Base-by-base conservation (phyloP, 2,113 vertebrate genomes). In the Pterophyllum scalare region DNA sequence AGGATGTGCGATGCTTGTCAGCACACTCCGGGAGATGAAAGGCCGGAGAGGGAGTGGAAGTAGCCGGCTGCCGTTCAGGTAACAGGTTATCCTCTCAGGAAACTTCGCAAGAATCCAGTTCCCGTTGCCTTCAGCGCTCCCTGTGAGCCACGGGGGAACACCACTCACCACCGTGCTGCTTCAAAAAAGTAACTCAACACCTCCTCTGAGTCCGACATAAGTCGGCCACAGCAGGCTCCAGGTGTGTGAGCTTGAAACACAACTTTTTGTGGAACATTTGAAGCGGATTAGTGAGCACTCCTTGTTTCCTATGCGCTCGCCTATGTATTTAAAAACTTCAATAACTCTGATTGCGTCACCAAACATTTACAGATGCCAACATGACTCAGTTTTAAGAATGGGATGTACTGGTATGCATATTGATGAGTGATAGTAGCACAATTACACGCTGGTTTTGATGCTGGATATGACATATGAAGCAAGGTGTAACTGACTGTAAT, bases 1-100 rank as follows among this genome's bases (percentile, higher is more conserved):
- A 94, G 93, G 93, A 95, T 94, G 93, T 94, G 93, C 58, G 49
- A 64, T 61, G 84, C 90, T 92, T 94, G 93, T 95, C 94, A 95
- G 92, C 93, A 87, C 85, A 49, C 89, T 93, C 11, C 31, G 40
- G 80, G 79, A 94, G 93, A 95, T 94, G 91, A 95, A 94, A 95
- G 94, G 84, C 84, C 17, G 14, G 76, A 58, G 87, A 89, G 90
- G 91, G 93, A 88, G 93, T 89, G 90, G 89, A 94, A 86, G 80
- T 72, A 80, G 82, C 82, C 60, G 59, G 79, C 31, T 84, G 85
- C 82, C 28, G 56, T 90, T 93, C 93, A 91, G 92, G 86, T 94
- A 94, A 91, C 93, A 94, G 86, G 88, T 85, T 89, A 92, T 93
- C 93, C 85, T 43, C 84, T 67, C 75, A 62, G n/a, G 86, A 88